Percentiles rank a stretch among this genome's conserved stretches.
These are phyloP conservation scores for Drosophila quinaria DNA, from an alignment of 2,888 invertebrate species.

Conservation along the genomic window DNA sequence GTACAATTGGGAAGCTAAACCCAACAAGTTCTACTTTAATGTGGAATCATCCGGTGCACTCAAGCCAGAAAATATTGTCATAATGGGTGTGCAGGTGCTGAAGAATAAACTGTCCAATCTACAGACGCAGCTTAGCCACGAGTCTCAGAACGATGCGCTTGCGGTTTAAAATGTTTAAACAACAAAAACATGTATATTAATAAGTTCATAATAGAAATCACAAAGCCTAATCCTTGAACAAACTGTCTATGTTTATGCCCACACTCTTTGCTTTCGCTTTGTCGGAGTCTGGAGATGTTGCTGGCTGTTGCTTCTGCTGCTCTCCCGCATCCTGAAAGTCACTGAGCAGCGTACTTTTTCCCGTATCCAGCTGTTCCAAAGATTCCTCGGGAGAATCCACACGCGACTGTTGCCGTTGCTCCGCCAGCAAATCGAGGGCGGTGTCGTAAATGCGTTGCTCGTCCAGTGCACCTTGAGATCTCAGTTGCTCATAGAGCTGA, in stretches of 20 bases:
- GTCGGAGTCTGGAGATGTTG: not conserved
- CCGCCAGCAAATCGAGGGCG: slow-evolving; percentile 86
- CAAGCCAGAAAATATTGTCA: slow-evolving; percentile 98
- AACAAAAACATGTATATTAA: slow-evolving; percentile 51
- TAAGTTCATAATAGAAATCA: slow-evolving; percentile 43
- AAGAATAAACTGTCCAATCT: slow-evolving; percentile 98
- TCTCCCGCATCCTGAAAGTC: slow-evolving; percentile 66
- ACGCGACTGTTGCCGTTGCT: slow-evolving; percentile 65
- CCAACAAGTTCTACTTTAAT: slow-evolving; percentile 98
- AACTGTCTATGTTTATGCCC: slow-evolving; percentile 73
- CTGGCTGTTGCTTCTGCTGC: slow-evolving; percentile 12
- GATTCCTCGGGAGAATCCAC: slow-evolving; percentile 44
- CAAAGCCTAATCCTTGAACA: slow-evolving; percentile 67
- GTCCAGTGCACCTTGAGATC: slow-evolving; percentile 87
- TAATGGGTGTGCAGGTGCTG: slow-evolving; percentile 96
- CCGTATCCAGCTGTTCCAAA: slow-evolving; percentile 12
- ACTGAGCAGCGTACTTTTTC: slow-evolving; percentile 50
- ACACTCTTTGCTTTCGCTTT: slow-evolving; percentile 45
- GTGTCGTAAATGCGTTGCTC: slow-evolving; percentile 87
- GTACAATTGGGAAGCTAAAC: slow-evolving; percentile 97
- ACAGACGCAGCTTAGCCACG: slow-evolving; percentile 96
- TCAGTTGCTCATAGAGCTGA: slow-evolving; percentile 88
- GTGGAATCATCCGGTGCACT: slow-evolving; percentile 98
- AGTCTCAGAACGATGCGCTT: slow-evolving; percentile 93
- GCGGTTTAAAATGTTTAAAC: slow-evolving; percentile 85